phyloP scores from a whole-genome alignment of 2,888 invertebrate genomes.

The Mylabris sibirica region DNA sequence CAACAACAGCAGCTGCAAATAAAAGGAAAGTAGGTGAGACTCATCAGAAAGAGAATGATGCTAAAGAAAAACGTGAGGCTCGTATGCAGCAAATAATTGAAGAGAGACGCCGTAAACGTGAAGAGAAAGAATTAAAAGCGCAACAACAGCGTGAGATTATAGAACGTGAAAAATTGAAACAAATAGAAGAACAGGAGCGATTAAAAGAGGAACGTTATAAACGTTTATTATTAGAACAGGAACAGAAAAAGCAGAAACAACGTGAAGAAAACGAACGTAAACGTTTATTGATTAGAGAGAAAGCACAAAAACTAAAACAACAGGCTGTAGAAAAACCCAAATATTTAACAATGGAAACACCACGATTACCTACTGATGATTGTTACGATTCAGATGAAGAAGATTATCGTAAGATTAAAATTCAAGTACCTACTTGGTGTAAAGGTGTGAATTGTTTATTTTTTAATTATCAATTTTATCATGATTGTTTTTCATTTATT shows the following conservation, averaged over 20 bases:
- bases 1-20: too few relatives aligned
- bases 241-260: conserved; percentile 61
- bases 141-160: conserved; percentile 62
- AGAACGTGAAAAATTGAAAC: conserved; percentile 62
- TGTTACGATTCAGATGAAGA: conserved; percentile 67
- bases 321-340: conserved; percentile 56
- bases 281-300: conserved; percentile 61
- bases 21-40: conserved; percentile 16
- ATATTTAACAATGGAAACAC: conserved; percentile 54
- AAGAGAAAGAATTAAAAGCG: conserved; percentile 60
- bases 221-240: conserved; percentile 48
- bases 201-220: conserved; percentile 55
- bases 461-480: neutral
- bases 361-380: conserved; percentile 64
- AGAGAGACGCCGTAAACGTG: conserved; percentile 62
- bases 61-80: conserved; percentile 67
- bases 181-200: conserved; percentile 62
- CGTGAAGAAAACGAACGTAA: conserved; percentile 60
- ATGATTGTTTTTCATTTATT: conserved; percentile 35
- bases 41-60: conserved; percentile 45
- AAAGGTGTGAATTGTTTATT: conserved; percentile 57
- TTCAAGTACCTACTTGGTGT: conserved; percentile 60
- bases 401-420: conserved; percentile 53
- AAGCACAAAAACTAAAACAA: conserved; percentile 60
- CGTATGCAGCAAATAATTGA: conserved; percentile 67